Conservation (phyloP, 37 sponge, comb jelly and placozoan genomes). For the Petrosia ficiformis region DNA sequence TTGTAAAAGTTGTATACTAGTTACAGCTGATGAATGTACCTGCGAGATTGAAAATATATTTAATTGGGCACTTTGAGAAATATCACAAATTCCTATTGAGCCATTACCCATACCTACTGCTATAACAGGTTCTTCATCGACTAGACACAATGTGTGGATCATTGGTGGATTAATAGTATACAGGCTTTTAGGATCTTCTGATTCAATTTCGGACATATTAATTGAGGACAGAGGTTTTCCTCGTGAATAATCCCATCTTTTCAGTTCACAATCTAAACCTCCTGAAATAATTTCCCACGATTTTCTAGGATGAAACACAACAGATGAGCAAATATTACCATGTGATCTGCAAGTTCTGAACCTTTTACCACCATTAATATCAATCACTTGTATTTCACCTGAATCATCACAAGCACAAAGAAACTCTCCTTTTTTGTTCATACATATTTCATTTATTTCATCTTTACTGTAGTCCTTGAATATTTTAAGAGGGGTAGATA, state of each 20-base stretch:
- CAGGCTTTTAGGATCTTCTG: neutral
- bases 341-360: slow-evolving; percentile 41
- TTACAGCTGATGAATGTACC: slow-evolving; percentile 7
- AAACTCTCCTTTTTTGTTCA: slow-evolving; percentile 29
- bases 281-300: slow-evolving; percentile 59
- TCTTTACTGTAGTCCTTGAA: slow-evolving; percentile 49
- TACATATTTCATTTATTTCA: slow-evolving; percentile 62
- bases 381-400: slow-evolving; percentile 62
- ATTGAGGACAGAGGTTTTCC: slow-evolving; percentile 14
- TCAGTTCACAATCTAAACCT: slow-evolving; percentile 49
- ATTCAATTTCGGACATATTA: neutral
- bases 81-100: slow-evolving; percentile 28
- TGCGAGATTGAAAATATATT: neutral
- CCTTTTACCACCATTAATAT: slow-evolving; percentile 6
- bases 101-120: slow-evolving; percentile 65
- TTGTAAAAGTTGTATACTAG: no score
- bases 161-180: slow-evolving; percentile 68
- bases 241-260: slow-evolving; percentile 56
- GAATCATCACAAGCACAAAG: slow-evolving; percentile 62
- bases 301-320: slow-evolving; percentile 31
- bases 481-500: slow-evolving; percentile 9
- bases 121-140: neutral
- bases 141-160: slow-evolving; percentile 32
- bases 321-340: slow-evolving; percentile 64
- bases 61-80: neutral